Percentiles rank a stretch among this genome's conserved stretches.
These are phyloP conservation scores for Hylyphantes graminicola DNA, from an alignment of 1,140 invertebrate species.

Conservation along the genomic window DNA sequence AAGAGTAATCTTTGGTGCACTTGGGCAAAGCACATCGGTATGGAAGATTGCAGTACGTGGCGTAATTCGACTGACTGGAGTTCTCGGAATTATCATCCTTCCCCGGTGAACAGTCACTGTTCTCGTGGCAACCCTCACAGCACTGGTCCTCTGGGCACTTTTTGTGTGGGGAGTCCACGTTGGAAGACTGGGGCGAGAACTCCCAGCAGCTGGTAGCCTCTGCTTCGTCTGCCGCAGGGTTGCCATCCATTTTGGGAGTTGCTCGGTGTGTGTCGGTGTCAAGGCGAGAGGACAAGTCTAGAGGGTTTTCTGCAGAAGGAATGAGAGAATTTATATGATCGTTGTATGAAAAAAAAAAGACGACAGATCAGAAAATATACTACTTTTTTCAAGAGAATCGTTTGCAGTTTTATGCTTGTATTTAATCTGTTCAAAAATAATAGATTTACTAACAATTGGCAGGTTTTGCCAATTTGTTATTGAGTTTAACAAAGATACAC, in stretches of 20 bases:
- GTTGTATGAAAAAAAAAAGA: neutral
- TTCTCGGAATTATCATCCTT: constrained; percentile 30
- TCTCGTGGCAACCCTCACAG: constrained; percentile 27
- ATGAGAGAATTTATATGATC: neutral
- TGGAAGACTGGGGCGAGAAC: constrained; percentile 53
- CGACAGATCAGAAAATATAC: neutral
- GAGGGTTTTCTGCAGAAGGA: constrained; percentile 24
- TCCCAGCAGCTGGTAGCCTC: constrained; percentile 20
- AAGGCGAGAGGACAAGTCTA: constrained; percentile 46
- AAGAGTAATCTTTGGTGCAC: constrained; percentile 53
- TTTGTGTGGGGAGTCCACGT: constrained; percentile 27
- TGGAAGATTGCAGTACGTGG: constrained; percentile 53
- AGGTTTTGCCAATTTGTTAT: no score
- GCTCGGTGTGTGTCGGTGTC: constrained; percentile 8
- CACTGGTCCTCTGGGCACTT: constrained; percentile 10
- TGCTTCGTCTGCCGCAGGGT: constrained; percentile 22
- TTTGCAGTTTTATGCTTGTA: no score
- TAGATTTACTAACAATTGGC: no score
- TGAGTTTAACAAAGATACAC: no score
- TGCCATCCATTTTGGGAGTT: neutral
- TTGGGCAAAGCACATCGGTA: constrained; percentile 56
- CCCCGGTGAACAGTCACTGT: constrained; percentile 25
- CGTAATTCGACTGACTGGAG: constrained; percentile 26
- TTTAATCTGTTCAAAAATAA: no score
- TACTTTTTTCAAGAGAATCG: neutral